phyloP scores from a whole-genome alignment of 2,888 invertebrate species.

The Falcaria lacertinaria region DNA sequence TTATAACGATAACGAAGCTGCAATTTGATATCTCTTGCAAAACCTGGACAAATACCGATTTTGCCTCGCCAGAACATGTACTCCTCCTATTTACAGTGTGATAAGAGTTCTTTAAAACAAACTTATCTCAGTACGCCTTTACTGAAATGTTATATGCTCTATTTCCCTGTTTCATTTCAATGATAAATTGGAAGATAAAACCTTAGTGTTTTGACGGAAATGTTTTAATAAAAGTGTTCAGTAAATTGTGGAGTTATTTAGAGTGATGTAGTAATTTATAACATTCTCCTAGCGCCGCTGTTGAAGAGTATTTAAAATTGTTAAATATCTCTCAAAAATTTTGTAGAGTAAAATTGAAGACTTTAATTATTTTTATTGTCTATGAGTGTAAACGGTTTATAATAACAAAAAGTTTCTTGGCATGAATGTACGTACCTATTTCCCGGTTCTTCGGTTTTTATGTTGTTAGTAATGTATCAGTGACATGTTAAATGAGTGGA shows the following conservation, averaged over 20 bases:
- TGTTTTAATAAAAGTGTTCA: neutral
- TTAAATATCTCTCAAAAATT: too few species aligned
- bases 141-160: neutral
- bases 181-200: neutral
- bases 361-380: too few species aligned
- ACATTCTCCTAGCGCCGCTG: too few species aligned
- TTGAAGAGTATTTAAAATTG: too few species aligned
- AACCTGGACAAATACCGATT: neutral
- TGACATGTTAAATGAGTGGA: constrained; percentile 6
- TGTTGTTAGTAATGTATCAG: too few species aligned
- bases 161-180: neutral
- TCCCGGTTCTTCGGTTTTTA: neutral
- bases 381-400: too few species aligned
- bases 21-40: neutral
- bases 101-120: neutral
- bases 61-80: neutral
- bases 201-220: neutral
- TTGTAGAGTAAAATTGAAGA: too few species aligned
- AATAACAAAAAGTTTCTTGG: too few species aligned
- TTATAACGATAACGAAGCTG: too few species aligned
- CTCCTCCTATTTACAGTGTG: neutral
- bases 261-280: neutral
- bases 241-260: neutral
- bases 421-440: too few species aligned
- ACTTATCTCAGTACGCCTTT: neutral